A percentile compares a stretch with the other conserved stretches of the same genome.
phyloP scores from a whole-genome alignment of 2,113 vertebrate species.

The Cervus canadensis region DNA sequence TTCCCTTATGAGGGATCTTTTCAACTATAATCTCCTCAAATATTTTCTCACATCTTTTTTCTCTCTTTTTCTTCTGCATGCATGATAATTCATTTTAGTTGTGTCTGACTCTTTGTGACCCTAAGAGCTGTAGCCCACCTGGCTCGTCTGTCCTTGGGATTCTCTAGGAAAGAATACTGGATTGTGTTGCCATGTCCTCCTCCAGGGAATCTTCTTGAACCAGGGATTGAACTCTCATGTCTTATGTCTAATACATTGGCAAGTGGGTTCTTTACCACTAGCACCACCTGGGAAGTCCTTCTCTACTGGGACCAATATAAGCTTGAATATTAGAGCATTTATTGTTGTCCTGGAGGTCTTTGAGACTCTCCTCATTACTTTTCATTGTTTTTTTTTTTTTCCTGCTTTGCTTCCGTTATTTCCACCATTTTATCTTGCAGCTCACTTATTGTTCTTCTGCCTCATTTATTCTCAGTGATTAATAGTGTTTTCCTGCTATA shows the following conservation, averaged over 20 bases:
- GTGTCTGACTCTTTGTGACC: neutral
- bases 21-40: neutral
- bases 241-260: neutral
- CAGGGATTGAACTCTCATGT: neutral
- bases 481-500: neutral
- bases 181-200: neutral
- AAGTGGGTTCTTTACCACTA: neutral
- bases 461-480: neutral
- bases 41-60: neutral
- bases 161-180: neutral
- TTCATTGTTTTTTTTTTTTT: neutral
- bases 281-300: neutral
- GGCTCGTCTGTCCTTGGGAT: neutral
- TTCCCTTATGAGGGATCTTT: neutral
- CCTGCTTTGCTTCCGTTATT: neutral
- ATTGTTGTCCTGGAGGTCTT: neutral
- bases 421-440: neutral
- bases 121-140: neutral
- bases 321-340: neutral
- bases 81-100: neutral
- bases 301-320: neutral
- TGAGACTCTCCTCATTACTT: neutral
- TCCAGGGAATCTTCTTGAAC: neutral
- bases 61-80: neutral
- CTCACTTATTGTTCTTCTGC: neutral